Percentiles rank a stretch among this genome's conserved stretches.
Conservation (phyloP, 2,888 invertebrate species). For the Ennomos fuscantarius region DNA sequence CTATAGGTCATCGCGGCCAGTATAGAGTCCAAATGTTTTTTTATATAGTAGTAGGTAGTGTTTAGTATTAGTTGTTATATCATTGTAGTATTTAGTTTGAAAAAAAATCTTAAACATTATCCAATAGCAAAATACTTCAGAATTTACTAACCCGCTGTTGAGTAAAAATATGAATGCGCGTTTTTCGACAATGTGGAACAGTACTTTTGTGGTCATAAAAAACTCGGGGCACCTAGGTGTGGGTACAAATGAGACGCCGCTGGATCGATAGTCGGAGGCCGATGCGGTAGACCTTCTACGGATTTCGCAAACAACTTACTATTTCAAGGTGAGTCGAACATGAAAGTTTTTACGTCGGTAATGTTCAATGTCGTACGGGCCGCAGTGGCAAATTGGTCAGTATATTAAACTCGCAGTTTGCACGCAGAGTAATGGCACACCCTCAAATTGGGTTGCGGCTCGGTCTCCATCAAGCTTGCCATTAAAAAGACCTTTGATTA, state of each 20-base stretch:
- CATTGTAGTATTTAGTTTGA: too few species aligned
- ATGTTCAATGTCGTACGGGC: constrained; percentile 74
- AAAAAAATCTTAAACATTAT: background rate
- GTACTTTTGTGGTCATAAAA: constrained; percentile 36
- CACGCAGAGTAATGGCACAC: constrained; percentile 16
- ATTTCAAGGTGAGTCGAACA: constrained; percentile 69
- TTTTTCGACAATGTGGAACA: constrained; percentile 9
- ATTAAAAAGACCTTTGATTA: too few species aligned
- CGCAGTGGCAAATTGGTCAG: constrained; percentile 74
- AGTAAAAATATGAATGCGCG: constrained; percentile 10
- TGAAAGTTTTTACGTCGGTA: constrained; percentile 65
- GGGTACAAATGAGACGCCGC: constrained; percentile 53
- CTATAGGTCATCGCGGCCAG: too few species aligned
- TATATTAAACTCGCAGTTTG: constrained; percentile 43
- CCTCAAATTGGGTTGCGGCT: background rate
- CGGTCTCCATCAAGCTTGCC: background rate
- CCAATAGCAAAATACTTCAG: background rate
- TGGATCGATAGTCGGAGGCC: constrained; percentile 64
- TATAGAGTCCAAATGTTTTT: too few species aligned
- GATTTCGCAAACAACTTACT: constrained; percentile 70
- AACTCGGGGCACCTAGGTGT: constrained; percentile 49
- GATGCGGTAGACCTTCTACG: constrained; percentile 63
- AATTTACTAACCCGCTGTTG: background rate
- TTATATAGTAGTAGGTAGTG: too few species aligned
- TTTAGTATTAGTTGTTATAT: too few species aligned